Conservation (phyloP, 2,113 vertebrate genomes). For the Etheostoma cragini region DNA sequence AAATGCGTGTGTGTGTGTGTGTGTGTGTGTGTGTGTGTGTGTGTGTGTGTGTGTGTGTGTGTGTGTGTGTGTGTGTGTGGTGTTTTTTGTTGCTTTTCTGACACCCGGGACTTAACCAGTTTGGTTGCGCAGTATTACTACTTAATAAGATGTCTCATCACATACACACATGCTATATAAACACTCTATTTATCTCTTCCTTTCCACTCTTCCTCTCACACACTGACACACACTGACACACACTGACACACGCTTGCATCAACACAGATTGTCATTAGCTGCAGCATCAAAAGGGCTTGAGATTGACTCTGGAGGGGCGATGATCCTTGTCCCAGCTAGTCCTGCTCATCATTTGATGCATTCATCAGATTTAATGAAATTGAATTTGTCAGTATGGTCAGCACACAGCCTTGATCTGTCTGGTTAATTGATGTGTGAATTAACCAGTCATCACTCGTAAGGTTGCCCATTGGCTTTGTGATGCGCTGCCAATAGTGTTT, state of each 20-base stretch:
- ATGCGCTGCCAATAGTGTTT: slow-evolving; percentile 13
- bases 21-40: neutral
- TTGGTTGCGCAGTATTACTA: slow-evolving; percentile 27
- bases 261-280: slow-evolving; percentile 6
- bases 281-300: slow-evolving; percentile 34
- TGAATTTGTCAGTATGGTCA: slow-evolving; percentile 53
- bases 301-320: slow-evolving; percentile 8
- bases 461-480: slow-evolving; percentile 17
- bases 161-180: slow-evolving; percentile 15
- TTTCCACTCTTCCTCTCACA: neutral
- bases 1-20: slow-evolving; percentile 1
- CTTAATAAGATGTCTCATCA: slow-evolving; percentile 55
- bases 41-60: neutral
- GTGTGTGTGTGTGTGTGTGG: neutral
- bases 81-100: slow-evolving; percentile 6
- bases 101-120: slow-evolving; percentile 29
- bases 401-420: slow-evolving; percentile 46
- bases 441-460: slow-evolving; percentile 10
- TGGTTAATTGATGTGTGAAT: slow-evolving; percentile 46
- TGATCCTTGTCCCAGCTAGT: slow-evolving; percentile 22
- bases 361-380: slow-evolving; percentile 40
- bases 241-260: neutral
- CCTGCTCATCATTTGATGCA: slow-evolving; percentile 40
- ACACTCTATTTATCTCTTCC: neutral
- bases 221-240: neutral